Base-by-base conservation (phyloP, 2,113 vertebrate genomes). In the Nothobranchius kuhntae region DNA sequence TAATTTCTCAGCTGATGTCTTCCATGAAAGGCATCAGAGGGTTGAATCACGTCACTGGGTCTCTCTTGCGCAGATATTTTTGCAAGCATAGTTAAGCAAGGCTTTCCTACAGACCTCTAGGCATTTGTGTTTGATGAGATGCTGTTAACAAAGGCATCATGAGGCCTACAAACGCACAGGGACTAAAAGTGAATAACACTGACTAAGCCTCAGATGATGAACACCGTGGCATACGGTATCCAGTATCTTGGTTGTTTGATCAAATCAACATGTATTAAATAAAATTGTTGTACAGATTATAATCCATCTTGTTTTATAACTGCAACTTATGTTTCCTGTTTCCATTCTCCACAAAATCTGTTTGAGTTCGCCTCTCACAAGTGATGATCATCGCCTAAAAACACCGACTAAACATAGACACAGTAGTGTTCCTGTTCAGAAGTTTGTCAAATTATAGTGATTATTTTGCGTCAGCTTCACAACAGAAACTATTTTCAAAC, bases 1-100 rank as follows among this genome's bases (percentile, higher is more conserved):
- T 92, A 91, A 92, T 92, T 92, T 92, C 89, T 91, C 70, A 89
- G 84, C 84, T 81, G 73, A 89, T 89, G 85, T 93, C 86, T 86
- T 89, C 84, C 44, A 85, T 87, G 86, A 92, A 81, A 86, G 70
- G 89, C 89, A 82, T 89, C 84, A 83, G 61, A 79, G 75, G 73
- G 81, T 85, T 81, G 73, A 76, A 86, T 60, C 77, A 85, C 73
- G 68, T 91, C 81, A 87, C 53, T 78, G 68, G 82, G 48, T 78
- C 47, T 81, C 44, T 89, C 71, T 84, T 85, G 87, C 55, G 68
- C 73, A 88, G 72, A 75, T 84, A 84, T 75, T 77, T 82, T 81
- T 90, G 81, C 83, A 87, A 89, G 77, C 71, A 79, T 67, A 77
- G 80, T 77, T 84, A 77, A 82, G 71, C 72, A 72, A 92, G 21